phyloP scores from a whole-genome alignment of 2,113 vertebrate genomes.

The Psephotus haematonotus region DNA sequence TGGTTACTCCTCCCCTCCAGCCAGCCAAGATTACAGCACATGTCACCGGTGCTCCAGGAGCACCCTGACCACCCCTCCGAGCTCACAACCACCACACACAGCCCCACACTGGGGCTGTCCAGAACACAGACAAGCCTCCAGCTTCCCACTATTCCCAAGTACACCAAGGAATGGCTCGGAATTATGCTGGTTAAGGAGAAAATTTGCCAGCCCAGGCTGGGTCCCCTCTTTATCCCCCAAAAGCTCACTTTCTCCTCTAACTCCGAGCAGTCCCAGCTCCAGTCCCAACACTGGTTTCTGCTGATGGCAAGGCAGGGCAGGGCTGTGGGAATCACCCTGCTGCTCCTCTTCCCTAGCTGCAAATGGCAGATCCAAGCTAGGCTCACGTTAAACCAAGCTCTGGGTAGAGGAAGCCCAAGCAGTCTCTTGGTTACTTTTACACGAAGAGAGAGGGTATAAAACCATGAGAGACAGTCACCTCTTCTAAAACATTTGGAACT shows the following conservation, averaged over 20 bases:
- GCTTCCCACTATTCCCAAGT: background rate
- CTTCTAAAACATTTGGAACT: background rate
- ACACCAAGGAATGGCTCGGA: rapidly evolving
- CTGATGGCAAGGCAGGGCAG: background rate
- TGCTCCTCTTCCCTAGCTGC: rapidly evolving
- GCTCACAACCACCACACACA: background rate
- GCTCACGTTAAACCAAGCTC: background rate
- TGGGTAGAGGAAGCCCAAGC: rapidly evolving
- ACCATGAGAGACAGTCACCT: background rate
- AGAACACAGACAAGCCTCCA: background rate
- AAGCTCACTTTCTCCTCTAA: background rate
- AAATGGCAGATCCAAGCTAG: background rate
- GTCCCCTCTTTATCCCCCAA: background rate
- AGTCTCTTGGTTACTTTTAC: background rate
- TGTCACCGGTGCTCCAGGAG: background rate
- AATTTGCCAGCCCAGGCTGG: background rate
- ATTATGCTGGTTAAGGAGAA: rapidly evolving
- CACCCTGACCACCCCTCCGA: too few species aligned
- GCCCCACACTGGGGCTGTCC: rapidly evolving
- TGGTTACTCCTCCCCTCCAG: background rate
- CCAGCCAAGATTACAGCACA: background rate
- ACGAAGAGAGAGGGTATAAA: background rate
- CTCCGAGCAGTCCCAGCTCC: background rate
- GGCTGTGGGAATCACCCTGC: background rate
- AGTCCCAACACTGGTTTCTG: background rate